These are phyloP conservation scores for Cyclura pinguis DNA, from an alignment of 2,797 vertebrate genomes.

Conservation along the genomic window DNA sequence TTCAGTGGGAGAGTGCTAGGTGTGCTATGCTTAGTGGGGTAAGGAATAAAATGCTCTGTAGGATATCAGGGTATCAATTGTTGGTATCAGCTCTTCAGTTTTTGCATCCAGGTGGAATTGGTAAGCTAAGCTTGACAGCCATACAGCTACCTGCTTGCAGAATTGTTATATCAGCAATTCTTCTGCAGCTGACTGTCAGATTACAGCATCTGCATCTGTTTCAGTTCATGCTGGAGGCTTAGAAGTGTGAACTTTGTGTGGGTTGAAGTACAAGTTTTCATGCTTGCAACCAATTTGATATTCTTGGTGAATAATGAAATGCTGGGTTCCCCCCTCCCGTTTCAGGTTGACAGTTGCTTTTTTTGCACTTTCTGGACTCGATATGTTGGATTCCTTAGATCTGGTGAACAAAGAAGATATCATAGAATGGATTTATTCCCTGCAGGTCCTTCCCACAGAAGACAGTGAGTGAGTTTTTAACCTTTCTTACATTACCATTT, in stretches of 20 bases:
- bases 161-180: background rate
- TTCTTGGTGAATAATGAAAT: conserved; percentile 68
- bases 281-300: conserved; percentile 39
- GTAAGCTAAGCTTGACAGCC: background rate
- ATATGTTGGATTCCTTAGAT: conserved; percentile 95
- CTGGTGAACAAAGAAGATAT: conserved; percentile 90
- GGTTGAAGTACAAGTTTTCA: background rate
- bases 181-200: background rate
- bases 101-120: background rate
- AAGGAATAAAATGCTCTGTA: background rate
- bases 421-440: conserved; percentile 98
- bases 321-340: conserved; percentile 66
- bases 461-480: conserved; percentile 91
- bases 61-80: too few species aligned
- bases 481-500: conserved; percentile 72
- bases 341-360: conserved; percentile 96
- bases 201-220: background rate
- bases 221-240: background rate
- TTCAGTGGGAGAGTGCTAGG: too few species aligned
- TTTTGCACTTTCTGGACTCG: conserved; percentile 96
- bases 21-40: background rate
- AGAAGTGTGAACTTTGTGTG: background rate
- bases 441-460: conserved; percentile 96
- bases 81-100: background rate
- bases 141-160: background rate